Percentiles rank a stretch among this genome's conserved stretches.
phyloP scores from a whole-genome alignment of 1,140 invertebrate genomes.

The Lepidurus packardi region DNA sequence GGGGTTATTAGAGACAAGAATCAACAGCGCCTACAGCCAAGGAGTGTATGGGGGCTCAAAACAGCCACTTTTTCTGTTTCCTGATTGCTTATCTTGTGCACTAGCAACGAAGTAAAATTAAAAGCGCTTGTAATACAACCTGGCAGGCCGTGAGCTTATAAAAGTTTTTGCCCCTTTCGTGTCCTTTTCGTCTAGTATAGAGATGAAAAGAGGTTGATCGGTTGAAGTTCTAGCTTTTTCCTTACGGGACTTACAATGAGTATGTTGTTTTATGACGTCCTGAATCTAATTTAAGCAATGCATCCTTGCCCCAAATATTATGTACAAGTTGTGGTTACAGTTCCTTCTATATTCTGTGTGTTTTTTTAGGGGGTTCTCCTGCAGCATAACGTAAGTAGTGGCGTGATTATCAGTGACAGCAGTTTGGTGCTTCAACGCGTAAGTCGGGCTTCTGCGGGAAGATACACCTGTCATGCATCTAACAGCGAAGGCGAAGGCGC shows the following conservation, averaged over 20 bases:
- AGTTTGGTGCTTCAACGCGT: slow-evolving; percentile 59
- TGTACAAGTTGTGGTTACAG: neutral
- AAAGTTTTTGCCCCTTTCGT: neutral
- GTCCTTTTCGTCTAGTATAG: neutral
- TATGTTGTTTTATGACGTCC: neutral
- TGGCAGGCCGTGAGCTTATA: neutral
- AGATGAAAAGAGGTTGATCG: neutral
- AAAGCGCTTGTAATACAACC: neutral
- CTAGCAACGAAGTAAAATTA: neutral
- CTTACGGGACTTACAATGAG: too few species aligned
- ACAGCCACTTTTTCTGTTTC: neutral
- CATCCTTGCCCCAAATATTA: neutral
- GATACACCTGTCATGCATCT: slow-evolving; percentile 62
- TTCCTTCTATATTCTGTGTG: slow-evolving; percentile 27
- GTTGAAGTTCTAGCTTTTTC: too few species aligned
- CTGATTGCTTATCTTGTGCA: slow-evolving; percentile 5
- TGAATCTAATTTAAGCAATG: neutral
- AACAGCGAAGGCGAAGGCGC: slow-evolving; percentile 54
- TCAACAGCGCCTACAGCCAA: neutral
- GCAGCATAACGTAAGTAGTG: slow-evolving; percentile 56
- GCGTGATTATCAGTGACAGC: slow-evolving; percentile 59
- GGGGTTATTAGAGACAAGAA: neutral
- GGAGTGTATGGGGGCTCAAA: neutral
- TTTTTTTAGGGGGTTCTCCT: slow-evolving; percentile 51
- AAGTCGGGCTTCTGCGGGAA: slow-evolving; percentile 54